Evolutionary conservation across 2,888 invertebrate genomes (phyloP), one percentile per base, ranked within the genome.

Genomic region (Eudemis profundana): DNA sequence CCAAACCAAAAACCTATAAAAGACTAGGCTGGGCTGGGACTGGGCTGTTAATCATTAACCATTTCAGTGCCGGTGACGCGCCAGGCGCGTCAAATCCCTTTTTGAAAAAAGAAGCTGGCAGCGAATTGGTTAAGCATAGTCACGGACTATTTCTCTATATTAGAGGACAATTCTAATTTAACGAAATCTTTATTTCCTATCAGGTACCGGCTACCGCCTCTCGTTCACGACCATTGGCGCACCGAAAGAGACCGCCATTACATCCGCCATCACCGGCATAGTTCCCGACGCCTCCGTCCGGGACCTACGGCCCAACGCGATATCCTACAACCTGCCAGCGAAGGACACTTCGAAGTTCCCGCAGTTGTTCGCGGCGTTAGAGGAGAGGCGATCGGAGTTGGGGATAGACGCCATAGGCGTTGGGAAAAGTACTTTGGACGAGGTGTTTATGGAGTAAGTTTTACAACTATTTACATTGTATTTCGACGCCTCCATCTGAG

Each of bases 391-490:
- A 71, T 79, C 86, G 0, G 78, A 89, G 3, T 86, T 97, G n/a
- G 95, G 95, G 0, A 95, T 98, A 46, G 93, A 93, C 51, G 95
- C 96, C 7, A 95, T 97, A 63, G 96, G 97, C 0, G 94, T 98
- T 0, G 96, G 97, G 0, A 94, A 97, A 14, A 97, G 98, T 0
- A 98, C 98, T 0, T 93, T 99, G 76, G 98, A 99, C 84, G 98
- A 98, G 86, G 98, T 99, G 2, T 98, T 98, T 83, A 83, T 98
- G 54, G 96, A 94, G 96, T 96, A 78, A 86, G 86, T 40, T 80
- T 49, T 27, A 3, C 36, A 7, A 3, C 36, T 21, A 8, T 0
- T 14, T 3, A 1, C 0, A 5, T 71, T 0, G 51, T 74, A 15
- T 78, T 91, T 0, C 75, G 82, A 78, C 12, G 87, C 89, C 0